These are phyloP conservation scores for Rafetus swinhoei DNA, from an alignment of 2,113 vertebrate species.

Conservation along the genomic window DNA sequence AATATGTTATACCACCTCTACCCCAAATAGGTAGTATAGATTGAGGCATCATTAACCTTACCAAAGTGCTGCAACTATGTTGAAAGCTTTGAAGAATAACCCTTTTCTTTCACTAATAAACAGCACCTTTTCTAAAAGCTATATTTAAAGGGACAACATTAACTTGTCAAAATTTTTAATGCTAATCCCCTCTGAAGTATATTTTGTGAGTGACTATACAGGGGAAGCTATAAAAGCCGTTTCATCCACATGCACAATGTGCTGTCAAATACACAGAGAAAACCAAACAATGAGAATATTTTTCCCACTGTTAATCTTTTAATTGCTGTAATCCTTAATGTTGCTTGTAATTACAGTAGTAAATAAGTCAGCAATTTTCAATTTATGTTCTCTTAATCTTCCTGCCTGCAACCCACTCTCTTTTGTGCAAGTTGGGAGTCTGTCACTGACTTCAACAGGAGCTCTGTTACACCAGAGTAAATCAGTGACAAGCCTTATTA, in stretches of 20 bases:
- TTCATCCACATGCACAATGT: accelerated
- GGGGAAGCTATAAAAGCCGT: neutral
- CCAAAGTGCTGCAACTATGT: neutral
- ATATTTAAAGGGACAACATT: neutral
- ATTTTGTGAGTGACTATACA: accelerated
- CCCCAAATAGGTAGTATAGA: neutral
- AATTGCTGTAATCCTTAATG: neutral
- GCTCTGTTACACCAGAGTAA: neutral
- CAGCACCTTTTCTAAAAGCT: neutral
- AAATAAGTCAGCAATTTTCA: accelerated
- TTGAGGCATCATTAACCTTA: neutral
- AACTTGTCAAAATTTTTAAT: neutral
- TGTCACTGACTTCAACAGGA: accelerated
- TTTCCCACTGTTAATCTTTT: accelerated
- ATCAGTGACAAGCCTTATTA: no score
- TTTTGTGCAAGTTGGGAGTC: accelerated
- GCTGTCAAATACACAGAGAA: neutral
- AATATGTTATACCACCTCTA: neutral
- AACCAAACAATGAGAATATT: neutral
- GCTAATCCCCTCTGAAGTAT: no score
- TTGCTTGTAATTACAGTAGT: neutral
- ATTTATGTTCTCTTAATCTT: accelerated
- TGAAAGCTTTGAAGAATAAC: neutral
- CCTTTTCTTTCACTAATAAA: neutral
- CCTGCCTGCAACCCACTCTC: accelerated